Base-by-base conservation (phyloP, 2,113 vertebrate species). In the Triplophysa rosa region DNA sequence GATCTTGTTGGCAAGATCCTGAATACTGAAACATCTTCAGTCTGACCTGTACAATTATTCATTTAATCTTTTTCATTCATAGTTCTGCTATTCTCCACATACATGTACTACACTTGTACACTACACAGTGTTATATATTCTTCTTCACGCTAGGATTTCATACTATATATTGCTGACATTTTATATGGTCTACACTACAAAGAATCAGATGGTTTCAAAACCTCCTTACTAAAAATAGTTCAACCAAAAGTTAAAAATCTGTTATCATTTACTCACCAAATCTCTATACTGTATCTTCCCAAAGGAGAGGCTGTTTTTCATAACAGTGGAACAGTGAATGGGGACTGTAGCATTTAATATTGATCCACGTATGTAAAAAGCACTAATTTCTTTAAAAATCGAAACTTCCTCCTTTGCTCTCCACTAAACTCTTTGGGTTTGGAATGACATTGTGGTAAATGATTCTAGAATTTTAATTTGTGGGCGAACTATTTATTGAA, bases 81-180 rank as follows among this genome's bases (percentile, higher is more conserved):
- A 45, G 14, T 13, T 72, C 61, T 45, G 19, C 61, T 45, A 12
- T 66, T 63, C 33, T 45, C 4, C 49, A 42, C 49, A 42, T 11
- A 40, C 47, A 33, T 59, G 64, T 24, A 4, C n/a, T 40, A 24
- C 56, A 23, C 29, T 52, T 33, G 29, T 65, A 59, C 81, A 66
- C 69, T 75, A 66, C 69, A 49, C 47, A 19, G 23, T 24, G 68
- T 54, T 65, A 21, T 67, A 78, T 67, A 72, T 66, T 24, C 14
- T 12, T 71, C 56, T 63, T 49, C 29, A 62, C 65, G 13, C 64
- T 68, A 26, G 24, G 17, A 17, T 16, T 7, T 19, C 63, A 58
- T 33, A 65, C 56, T 74, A 12, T 68, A 33, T 37, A 9, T 37
- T 3, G 52, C 49, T 56, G 49, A 71, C 49, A 37, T 71, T 40